Conservation (phyloP, 2,797 vertebrate genomes). For the Bufotes viridis region DNA sequence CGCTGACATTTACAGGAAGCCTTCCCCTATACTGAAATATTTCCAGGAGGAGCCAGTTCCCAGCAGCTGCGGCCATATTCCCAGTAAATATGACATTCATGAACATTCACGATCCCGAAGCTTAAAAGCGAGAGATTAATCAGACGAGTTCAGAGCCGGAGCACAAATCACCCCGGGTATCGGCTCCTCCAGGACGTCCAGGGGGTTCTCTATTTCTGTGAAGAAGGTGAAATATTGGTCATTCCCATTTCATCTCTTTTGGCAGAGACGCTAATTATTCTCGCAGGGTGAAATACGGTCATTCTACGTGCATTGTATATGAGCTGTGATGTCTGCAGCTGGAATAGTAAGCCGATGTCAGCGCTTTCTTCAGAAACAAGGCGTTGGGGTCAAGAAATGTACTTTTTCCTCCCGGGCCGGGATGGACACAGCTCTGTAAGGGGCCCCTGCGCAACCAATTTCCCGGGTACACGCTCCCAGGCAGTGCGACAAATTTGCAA, state of each 20-base stretch:
- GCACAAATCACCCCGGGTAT: neutral
- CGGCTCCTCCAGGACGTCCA: constrained; percentile 21
- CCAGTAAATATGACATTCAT: constrained; percentile 35
- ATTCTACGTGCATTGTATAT: neutral
- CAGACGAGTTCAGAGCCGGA: neutral
- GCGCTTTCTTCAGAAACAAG: no score
- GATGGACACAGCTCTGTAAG: no score
- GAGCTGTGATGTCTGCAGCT: no score
- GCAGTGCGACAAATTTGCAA: no score
- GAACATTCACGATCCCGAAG: neutral
- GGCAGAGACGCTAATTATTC: neutral
- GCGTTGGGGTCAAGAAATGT: no score
- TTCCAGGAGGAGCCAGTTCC: constrained; percentile 22
- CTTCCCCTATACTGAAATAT: constrained; percentile 22
- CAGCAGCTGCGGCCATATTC: constrained; percentile 42
- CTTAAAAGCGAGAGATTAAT: constrained; percentile 36
- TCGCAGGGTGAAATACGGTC: neutral
- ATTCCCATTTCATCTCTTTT: constrained; percentile 1
- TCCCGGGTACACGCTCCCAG: no score
- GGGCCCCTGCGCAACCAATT: no score
- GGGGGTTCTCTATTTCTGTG: neutral
- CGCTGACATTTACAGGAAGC: constrained; percentile 46
- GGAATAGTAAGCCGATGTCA: no score
- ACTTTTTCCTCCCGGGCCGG: no score
- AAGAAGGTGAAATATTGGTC: constrained; percentile 11